Conservation (phyloP, 2,888 invertebrate species). For the Idaea biselata region DNA sequence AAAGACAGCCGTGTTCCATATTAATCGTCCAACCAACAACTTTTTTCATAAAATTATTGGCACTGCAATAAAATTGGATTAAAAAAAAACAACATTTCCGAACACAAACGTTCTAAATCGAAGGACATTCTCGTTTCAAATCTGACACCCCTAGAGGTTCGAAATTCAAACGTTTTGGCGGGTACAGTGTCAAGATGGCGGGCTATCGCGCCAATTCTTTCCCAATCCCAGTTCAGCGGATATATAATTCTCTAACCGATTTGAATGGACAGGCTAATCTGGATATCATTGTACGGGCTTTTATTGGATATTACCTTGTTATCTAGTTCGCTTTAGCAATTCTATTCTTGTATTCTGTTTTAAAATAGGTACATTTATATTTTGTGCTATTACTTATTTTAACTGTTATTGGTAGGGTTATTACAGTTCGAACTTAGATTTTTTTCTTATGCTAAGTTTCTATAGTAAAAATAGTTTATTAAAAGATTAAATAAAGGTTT, state of each 20-base stretch:
- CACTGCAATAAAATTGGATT: too few relatives aligned
- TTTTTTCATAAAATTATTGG: too few relatives aligned
- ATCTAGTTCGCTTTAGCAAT: slow-evolving; percentile 23
- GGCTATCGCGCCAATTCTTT: slow-evolving; percentile 74
- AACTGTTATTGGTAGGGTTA: background rate
- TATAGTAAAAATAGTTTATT: background rate
- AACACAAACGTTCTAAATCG: slow-evolving; percentile 32
- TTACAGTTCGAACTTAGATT: background rate
- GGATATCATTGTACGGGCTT: slow-evolving; percentile 56
- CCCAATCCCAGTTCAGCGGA: slow-evolving; percentile 54
- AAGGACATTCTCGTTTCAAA: slow-evolving; percentile 17
- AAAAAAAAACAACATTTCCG: slow-evolving; percentile 12
- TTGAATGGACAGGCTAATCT: slow-evolving; percentile 70
- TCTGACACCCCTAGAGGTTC: slow-evolving; percentile 54
- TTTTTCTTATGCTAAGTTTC: background rate
- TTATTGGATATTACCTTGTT: slow-evolving; percentile 41
- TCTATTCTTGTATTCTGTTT: slow-evolving; percentile 5
- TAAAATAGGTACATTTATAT: too few relatives aligned
- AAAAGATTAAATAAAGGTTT: background rate
- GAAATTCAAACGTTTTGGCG: slow-evolving; percentile 63
- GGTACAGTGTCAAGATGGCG: slow-evolving; percentile 33
- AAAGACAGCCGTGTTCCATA: too few relatives aligned
- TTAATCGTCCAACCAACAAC: too few relatives aligned
- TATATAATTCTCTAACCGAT: slow-evolving; percentile 67
- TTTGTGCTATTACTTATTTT: background rate